Evolutionary conservation across 2,797 vertebrate genomes (phyloP).

Genomic region (Pangasius mekongensis): DNA sequence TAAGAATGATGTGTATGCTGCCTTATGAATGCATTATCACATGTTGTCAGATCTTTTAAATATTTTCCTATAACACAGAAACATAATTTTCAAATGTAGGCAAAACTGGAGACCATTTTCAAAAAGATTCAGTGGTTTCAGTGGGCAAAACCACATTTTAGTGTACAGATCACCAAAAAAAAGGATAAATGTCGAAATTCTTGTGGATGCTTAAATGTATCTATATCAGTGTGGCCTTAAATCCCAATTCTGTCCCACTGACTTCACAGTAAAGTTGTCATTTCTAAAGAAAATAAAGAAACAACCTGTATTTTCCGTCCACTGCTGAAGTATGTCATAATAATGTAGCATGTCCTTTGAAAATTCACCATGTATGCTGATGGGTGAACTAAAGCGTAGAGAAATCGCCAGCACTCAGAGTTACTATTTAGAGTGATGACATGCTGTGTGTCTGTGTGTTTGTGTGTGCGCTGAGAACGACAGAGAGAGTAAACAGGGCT

Average conservation of each 20-base stretch:
- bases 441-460: slow-evolving; percentile 35
- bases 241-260: background rate
- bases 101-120: background rate
- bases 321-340: slow-evolving; percentile 9
- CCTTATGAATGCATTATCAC: background rate
- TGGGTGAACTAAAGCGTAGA: background rate
- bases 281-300: background rate
- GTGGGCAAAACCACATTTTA: background rate
- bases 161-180: background rate
- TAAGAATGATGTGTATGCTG: background rate
- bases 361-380: slow-evolving; percentile 20
- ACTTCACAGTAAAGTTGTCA: background rate
- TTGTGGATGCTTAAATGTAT: background rate
- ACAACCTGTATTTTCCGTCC: background rate
- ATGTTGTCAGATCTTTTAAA: background rate
- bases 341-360: background rate
- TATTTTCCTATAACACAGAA: background rate
- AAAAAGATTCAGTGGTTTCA: background rate
- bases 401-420: slow-evolving; percentile 21
- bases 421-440: slow-evolving; percentile 32
- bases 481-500: slow-evolving; percentile 37
- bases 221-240: background rate
- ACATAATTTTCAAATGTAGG: background rate
- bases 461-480: slow-evolving; percentile 14
- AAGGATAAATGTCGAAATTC: background rate